A percentile compares a stretch with the other conserved stretches of the same genome.
Conservation (phyloP, 2,113 vertebrate genomes). For the Arothron firmamentum region DNA sequence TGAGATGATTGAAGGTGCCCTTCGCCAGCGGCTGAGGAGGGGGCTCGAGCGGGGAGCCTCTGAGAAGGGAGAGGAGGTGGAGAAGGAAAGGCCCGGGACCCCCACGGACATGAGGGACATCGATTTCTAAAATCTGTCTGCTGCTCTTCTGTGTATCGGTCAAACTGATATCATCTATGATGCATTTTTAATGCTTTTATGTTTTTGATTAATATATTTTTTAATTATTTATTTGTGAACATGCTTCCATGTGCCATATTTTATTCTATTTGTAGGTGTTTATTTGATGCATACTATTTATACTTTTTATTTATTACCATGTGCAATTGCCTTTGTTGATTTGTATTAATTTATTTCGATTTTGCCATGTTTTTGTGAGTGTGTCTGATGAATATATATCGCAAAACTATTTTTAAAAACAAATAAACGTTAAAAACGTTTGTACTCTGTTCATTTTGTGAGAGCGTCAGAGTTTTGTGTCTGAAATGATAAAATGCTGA, state of each 20-base stretch:
- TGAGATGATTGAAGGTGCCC: slow-evolving; percentile 72
- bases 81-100: slow-evolving; percentile 68
- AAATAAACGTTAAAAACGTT: slow-evolving; percentile 49
- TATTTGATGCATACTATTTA: slow-evolving; percentile 40
- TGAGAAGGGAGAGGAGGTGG: slow-evolving; percentile 63
- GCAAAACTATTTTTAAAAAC: slow-evolving; percentile 61
- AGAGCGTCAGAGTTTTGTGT: not conserved
- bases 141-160: slow-evolving; percentile 58
- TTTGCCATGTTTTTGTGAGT: slow-evolving; percentile 38
- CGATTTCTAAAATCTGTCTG: slow-evolving; percentile 64
- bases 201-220: slow-evolving; percentile 37
- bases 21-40: slow-evolving; percentile 67
- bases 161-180: slow-evolving; percentile 68
- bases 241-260: slow-evolving; percentile 54
- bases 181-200: slow-evolving; percentile 20
- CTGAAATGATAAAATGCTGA: too few relatives aligned
- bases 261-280: slow-evolving; percentile 41
- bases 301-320: slow-evolving; percentile 67
- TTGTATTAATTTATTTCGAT: slow-evolving; percentile 65
- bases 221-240: slow-evolving; percentile 58
- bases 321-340: slow-evolving; percentile 48
- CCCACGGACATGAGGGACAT: slow-evolving; percentile 77
- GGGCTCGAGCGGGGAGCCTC: slow-evolving; percentile 42
- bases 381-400: slow-evolving; percentile 40
- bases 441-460: not conserved